These are phyloP conservation scores for Drosophila tsacasi DNA, from an alignment of 1,140 invertebrate species.

Conservation along the genomic window DNA sequence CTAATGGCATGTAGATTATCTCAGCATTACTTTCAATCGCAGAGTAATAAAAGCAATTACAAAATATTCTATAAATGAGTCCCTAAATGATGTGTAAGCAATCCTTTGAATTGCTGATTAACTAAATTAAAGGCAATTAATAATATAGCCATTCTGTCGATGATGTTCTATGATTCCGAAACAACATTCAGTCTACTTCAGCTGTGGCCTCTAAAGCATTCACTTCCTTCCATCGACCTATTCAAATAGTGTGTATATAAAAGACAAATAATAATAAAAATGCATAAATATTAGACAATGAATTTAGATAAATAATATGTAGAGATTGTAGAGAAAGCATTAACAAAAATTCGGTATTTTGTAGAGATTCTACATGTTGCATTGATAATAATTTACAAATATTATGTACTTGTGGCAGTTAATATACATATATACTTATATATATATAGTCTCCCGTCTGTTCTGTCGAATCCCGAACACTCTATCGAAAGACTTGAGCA, in stretches of 20 bases:
- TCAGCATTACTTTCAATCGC: constrained; percentile 47
- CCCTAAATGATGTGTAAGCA: constrained; percentile 58
- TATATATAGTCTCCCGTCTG: constrained; percentile 17
- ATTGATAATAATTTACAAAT: constrained; percentile 83
- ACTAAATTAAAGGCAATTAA: constrained; percentile 16
- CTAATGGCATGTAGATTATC: constrained; percentile 46
- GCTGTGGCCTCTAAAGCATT: constrained; percentile 5
- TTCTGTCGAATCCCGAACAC: constrained; percentile 25
- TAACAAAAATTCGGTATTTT: constrained; percentile 74
- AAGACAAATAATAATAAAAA: constrained; percentile 59
- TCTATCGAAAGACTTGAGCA: constrained; percentile 63
- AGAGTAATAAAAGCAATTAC: constrained; percentile 51
- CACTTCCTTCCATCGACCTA: not conserved
- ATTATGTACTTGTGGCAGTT: constrained; percentile 66
- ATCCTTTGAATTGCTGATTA: constrained; percentile 49
- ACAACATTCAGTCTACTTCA: not conserved
- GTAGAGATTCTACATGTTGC: constrained; percentile 82
- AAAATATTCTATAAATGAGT: constrained; percentile 44
- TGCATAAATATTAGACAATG: constrained; percentile 46
- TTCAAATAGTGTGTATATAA: constrained; percentile 65
- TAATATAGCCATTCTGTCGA: constrained; percentile 21
- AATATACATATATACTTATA: constrained; percentile 47
- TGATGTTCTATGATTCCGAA: constrained; percentile 1
- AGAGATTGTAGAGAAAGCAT: constrained; percentile 49
- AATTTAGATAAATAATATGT: constrained; percentile 70